Conservation (phyloP, 2,113 vertebrate genomes). For the Colaptes auratus region DNA sequence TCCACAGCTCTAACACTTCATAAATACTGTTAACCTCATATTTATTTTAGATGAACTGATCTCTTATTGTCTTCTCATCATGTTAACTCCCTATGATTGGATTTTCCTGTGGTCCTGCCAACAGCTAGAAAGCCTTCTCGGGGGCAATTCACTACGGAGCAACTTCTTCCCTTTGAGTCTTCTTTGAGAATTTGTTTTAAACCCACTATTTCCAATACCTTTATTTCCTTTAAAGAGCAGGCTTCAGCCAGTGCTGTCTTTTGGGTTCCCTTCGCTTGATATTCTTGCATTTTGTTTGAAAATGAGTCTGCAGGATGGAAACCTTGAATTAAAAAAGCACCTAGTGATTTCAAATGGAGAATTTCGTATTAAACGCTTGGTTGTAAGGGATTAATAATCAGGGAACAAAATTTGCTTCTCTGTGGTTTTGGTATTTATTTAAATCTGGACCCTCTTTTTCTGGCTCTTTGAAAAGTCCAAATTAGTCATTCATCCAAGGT, state of each 20-base stretch:
- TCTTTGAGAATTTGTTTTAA: neutral
- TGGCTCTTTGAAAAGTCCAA: neutral
- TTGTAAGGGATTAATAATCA: neutral
- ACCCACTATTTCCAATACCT: neutral
- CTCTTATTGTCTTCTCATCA: neutral
- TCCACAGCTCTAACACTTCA: neutral
- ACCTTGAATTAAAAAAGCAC: neutral
- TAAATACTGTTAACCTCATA: neutral
- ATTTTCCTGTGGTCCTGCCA: neutral
- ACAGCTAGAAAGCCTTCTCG: neutral
- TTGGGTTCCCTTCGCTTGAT: neutral
- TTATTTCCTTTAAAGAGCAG: neutral
- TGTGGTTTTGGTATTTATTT: no score
- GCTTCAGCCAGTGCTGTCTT: neutral
- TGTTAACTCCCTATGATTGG: neutral
- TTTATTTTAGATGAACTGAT: neutral
- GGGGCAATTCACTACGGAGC: neutral
- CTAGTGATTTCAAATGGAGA: neutral
- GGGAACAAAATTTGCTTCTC: neutral
- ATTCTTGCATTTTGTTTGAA: neutral
- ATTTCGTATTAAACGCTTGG: neutral
- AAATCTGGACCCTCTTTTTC: neutral
- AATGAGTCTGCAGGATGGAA: neutral
- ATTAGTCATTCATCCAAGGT: neutral
- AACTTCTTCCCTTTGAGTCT: neutral